Evolutionary conservation across 2,888 invertebrate genomes (phyloP).

Genomic region (Pocota personata): DNA sequence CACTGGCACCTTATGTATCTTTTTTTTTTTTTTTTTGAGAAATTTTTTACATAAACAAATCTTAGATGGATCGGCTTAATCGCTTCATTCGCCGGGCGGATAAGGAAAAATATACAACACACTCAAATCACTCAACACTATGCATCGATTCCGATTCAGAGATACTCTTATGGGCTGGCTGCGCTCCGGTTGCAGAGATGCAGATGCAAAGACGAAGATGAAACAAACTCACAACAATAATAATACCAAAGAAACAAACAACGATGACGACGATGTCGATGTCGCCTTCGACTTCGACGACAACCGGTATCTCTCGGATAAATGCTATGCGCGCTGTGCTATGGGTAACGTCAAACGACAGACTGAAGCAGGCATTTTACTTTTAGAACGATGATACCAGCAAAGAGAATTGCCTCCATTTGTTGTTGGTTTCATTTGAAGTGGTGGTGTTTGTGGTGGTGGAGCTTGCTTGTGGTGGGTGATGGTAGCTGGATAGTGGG

Average conservation of each 20-base stretch:
- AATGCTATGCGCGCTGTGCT: constrained; percentile 71
- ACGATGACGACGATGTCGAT: constrained; percentile 18
- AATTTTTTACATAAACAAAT: constrained; percentile 51
- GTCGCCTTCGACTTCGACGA: constrained; percentile 37
- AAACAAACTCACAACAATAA: constrained; percentile 6
- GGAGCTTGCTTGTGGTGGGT: constrained; percentile 53
- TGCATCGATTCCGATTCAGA: neutral
- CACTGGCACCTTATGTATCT: constrained; percentile 5
- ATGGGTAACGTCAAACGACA: constrained; percentile 81
- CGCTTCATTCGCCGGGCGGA: constrained; percentile 11
- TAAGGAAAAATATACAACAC: neutral
- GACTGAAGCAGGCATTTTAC: constrained; percentile 82
- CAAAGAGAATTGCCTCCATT: constrained; percentile 74
- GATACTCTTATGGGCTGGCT: neutral
- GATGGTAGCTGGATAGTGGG: constrained; percentile 35
- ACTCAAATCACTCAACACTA: constrained; percentile 10
- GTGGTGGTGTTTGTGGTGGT: constrained; percentile 47
- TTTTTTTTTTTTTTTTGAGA: constrained; percentile 17
- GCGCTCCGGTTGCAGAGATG: neutral
- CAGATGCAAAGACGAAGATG: neutral
- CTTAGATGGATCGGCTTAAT: constrained; percentile 18
- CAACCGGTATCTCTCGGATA: constrained; percentile 70
- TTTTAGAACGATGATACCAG: constrained; percentile 80
- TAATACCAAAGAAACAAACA: constrained; percentile 12
- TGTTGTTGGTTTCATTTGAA: constrained; percentile 63